Conservation (phyloP, 2,888 invertebrate genomes). For the Drosophila kanekoi region DNA sequence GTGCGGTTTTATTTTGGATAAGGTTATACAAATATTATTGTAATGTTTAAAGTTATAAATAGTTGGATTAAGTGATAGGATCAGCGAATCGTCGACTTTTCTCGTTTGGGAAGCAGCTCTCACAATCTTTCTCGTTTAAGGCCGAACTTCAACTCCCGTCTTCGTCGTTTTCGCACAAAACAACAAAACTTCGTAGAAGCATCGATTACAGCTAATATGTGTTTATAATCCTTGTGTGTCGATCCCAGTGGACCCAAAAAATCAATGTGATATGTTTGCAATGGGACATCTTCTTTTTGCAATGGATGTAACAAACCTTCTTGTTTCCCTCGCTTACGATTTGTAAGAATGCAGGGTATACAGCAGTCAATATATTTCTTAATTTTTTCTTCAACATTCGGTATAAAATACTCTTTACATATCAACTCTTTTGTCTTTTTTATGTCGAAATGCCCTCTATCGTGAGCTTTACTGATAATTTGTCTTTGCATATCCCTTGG, state of each 20-base stretch:
- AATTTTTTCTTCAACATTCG: conserved; percentile 44
- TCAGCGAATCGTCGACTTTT: too few species aligned
- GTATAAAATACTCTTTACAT: background rate
- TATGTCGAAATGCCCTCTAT: background rate
- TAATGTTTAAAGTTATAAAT: too few species aligned
- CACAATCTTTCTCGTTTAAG: too few species aligned
- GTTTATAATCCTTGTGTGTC: conserved; percentile 59
- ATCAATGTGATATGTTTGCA: conserved; percentile 68
- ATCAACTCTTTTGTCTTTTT: background rate
- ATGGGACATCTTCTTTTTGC: conserved; percentile 40
- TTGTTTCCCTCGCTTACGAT: conserved; percentile 46
- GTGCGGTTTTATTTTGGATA: too few species aligned
- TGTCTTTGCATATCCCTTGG: background rate
- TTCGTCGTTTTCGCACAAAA: too few species aligned
- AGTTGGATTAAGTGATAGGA: too few species aligned
- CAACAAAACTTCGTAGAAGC: conserved; percentile 82
- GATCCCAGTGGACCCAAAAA: conserved; percentile 79
- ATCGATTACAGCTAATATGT: conserved; percentile 80
- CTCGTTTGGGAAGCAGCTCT: too few species aligned
- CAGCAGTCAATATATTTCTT: conserved; percentile 35
- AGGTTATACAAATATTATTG: too few species aligned
- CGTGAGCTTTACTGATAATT: background rate
- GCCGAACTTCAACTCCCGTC: too few species aligned
- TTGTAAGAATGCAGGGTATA: conserved; percentile 40
- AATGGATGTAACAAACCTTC: conserved; percentile 47